Evolutionary conservation across 2,797 vertebrate genomes (phyloP), one percentile per base, ranked within the genome.

Genomic region (Ptychadena robeensis): DNA sequence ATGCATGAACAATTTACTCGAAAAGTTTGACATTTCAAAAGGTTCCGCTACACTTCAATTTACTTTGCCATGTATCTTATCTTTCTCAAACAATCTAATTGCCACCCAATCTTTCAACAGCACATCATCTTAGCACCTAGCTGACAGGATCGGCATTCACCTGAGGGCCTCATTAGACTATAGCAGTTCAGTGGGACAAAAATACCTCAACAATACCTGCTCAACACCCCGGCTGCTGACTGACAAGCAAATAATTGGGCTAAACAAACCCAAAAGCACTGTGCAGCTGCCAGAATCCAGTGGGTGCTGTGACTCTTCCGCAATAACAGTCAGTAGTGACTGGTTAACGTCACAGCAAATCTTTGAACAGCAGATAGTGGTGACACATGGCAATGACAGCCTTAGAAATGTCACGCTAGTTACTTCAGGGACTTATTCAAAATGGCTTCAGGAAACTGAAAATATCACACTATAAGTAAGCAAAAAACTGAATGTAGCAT

Each of bases 221-320:
- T 87, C 67, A 0, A 85, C 82, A 85, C 59, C 66, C 91, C 72
- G 90, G 91, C 90, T 90, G 92, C 81, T 88, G 87, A 92, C 88
- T 89, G 94, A 95, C 94, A 95, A 91, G 83, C 91, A 94, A 91
- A 93, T 96, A 96, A 96, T 95, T 95, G 95, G 92, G 93, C 91
- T 92, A 92, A 95, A 94, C 93, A 91, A 94, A 93, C 89, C 89
- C 83, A 86, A 72, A 80, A 87, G 92, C 77, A 85, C 85, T 59
- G 82, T 80, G 91, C 89, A 87, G 92, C 91, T 91, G 92, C 89
- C 91, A 87, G 64, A 28, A 67, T 82, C 82, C 78, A 18, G 66
- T 40, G 80, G 30, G 86, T 66, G 53, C 83, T 73, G 86, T 79
- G 92, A 91, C 91, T 91, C 92, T 86, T 82, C 87, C 86, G 91